Evolutionary conservation across 2,797 vertebrate species (phyloP).

Genomic region (Spinibarbus caldwelli): DNA sequence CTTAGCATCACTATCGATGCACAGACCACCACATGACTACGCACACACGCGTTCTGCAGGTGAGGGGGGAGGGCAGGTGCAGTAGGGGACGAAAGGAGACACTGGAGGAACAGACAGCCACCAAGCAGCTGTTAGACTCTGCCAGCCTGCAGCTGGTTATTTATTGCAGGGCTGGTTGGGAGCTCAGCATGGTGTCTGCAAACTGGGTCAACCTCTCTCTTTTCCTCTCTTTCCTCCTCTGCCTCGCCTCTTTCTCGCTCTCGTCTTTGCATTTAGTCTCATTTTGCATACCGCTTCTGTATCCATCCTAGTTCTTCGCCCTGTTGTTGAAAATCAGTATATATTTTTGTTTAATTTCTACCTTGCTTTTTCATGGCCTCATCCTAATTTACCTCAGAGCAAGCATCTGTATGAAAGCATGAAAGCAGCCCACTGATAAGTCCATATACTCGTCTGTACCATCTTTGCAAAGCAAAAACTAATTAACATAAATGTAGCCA

Average conservation of each 20-base stretch:
- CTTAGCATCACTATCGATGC: slow-evolving; percentile 26
- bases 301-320: neutral
- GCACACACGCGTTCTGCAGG: slow-evolving; percentile 45
- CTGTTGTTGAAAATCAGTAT: slow-evolving; percentile 26
- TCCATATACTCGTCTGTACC: neutral
- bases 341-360: neutral
- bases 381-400: neutral
- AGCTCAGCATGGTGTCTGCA: slow-evolving; percentile 75
- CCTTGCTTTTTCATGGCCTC: neutral
- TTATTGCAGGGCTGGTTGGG: slow-evolving; percentile 76
- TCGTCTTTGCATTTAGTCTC: slow-evolving; percentile 17
- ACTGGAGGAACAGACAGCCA: slow-evolving; percentile 64
- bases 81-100: slow-evolving; percentile 48
- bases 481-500: neutral
- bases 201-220: slow-evolving; percentile 79
- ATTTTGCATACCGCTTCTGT: slow-evolving; percentile 6
- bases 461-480: neutral
- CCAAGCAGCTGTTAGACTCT: slow-evolving; percentile 76
- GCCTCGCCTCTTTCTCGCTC: slow-evolving; percentile 41
- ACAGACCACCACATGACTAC: slow-evolving; percentile 39
- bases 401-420: neutral
- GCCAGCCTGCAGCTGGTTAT: slow-evolving; percentile 74
- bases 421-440: neutral
- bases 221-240: slow-evolving; percentile 52
- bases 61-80: slow-evolving; percentile 55